phyloP scores from a whole-genome alignment of 2,888 invertebrate species.

The Vannuccia rotundouncinata region DNA sequence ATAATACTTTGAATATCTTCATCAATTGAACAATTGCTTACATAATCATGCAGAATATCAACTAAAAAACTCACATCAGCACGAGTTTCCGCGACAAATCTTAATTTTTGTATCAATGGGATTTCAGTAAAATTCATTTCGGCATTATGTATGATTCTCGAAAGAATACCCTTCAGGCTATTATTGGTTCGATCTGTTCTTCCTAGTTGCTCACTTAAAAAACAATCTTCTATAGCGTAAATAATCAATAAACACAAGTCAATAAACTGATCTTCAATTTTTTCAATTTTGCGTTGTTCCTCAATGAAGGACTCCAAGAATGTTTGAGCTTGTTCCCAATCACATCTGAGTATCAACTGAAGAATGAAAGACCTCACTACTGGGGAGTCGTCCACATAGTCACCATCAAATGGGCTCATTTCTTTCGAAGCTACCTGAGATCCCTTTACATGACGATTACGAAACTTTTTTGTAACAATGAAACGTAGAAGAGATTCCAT shows the following conservation, averaged over 20 bases:
- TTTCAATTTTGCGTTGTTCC: not conserved
- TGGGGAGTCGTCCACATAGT: not conserved
- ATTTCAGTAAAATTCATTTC: not conserved
- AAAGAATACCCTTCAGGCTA: not conserved
- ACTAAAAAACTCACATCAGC: not conserved
- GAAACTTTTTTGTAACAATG: not conserved
- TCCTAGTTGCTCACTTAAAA: not conserved
- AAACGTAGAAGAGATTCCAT: not conserved
- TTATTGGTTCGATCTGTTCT: not conserved
- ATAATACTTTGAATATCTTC: not conserved
- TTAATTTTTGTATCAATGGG: not conserved
- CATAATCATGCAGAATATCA: not conserved
- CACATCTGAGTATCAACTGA: not conserved
- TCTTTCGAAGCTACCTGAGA: not conserved
- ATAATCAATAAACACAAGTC: not conserved
- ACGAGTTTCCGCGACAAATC: not conserved
- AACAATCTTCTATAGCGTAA: not conserved
- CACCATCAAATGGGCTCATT: not conserved
- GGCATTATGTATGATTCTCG: not conserved
- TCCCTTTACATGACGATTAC: not conserved
- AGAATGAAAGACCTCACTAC: not conserved
- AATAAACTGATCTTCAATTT: not conserved
- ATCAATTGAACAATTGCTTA: not conserved
- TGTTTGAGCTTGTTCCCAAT: not conserved
- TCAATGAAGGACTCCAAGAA: not conserved